phyloP scores from a whole-genome alignment of 1,140 invertebrate genomes.

The Ridgeia piscesae region DNA sequence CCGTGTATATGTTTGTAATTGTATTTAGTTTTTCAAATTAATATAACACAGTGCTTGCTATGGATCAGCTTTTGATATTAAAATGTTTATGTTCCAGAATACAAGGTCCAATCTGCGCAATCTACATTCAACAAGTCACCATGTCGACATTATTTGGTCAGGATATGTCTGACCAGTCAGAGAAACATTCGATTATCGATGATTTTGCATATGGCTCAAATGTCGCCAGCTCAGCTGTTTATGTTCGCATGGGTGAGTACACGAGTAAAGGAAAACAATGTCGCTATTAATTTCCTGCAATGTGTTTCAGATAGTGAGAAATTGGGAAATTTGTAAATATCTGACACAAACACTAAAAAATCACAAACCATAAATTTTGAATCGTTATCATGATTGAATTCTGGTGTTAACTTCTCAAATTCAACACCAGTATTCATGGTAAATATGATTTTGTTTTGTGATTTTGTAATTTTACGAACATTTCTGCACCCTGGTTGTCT shows the following conservation, averaged over 20 bases:
- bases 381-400: no score
- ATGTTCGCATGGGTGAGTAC: constrained; percentile 54
- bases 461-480: no score
- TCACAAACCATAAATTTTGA: no score
- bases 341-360: no score
- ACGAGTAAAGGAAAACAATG: neutral
- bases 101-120: neutral
- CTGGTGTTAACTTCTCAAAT: no score
- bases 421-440: no score
- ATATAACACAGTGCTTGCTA: neutral
- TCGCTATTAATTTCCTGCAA: neutral
- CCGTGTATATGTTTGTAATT: no score
- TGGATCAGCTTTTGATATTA: neutral
- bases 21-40: neutral
- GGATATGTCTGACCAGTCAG: neutral
- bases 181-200: constrained; percentile 5
- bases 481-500: no score
- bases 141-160: neutral
- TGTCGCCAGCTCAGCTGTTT: constrained; percentile 59
- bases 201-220: constrained; percentile 55
- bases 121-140: neutral
- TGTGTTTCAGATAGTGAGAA: neutral
- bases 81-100: neutral
- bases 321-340: neutral
- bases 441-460: no score